phyloP scores from a whole-genome alignment of 2,888 invertebrate species.

The Caenorhabditis imperialis region DNA sequence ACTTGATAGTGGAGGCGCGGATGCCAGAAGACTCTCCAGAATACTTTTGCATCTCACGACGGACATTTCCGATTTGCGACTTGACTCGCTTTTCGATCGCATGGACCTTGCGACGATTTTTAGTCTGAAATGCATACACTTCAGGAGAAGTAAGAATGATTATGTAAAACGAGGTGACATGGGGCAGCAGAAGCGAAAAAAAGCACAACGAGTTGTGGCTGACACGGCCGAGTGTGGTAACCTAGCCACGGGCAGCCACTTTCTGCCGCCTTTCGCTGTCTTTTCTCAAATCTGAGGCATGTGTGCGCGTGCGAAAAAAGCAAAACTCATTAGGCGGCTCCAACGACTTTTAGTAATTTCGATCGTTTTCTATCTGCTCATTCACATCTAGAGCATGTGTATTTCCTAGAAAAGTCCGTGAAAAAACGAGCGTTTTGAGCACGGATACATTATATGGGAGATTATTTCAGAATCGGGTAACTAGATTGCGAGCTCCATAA shows the following conservation, averaged over 20 bases:
- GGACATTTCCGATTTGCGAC: conserved; percentile 80
- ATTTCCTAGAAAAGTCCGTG: too few species aligned
- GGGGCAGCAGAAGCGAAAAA: too few species aligned
- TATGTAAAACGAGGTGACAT: background rate
- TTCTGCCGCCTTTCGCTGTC: background rate
- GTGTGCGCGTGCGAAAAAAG: background rate
- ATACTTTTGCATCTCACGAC: conserved; percentile 88
- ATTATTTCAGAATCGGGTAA: too few species aligned
- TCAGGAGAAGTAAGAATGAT: background rate
- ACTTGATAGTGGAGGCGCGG: conserved; percentile 89
- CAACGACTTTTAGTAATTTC: too few species aligned
- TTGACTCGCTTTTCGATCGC: conserved; percentile 60
- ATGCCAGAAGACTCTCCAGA: conserved; percentile 95
- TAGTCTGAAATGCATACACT: conserved; percentile 49
- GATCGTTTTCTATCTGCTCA: too few species aligned
- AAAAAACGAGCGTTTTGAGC: too few species aligned
- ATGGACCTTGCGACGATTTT: conserved; percentile 57
- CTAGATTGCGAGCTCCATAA: too few species aligned
- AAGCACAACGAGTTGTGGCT: too few species aligned
- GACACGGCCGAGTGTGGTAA: conserved; percentile 1
- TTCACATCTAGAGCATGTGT: too few species aligned
- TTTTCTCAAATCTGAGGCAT: background rate
- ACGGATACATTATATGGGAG: too few species aligned
- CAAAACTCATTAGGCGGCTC: background rate
- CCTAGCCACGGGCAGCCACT: background rate